These are phyloP conservation scores for Meloe dianella DNA, from an alignment of 2,888 invertebrate species.

Conservation along the genomic window DNA sequence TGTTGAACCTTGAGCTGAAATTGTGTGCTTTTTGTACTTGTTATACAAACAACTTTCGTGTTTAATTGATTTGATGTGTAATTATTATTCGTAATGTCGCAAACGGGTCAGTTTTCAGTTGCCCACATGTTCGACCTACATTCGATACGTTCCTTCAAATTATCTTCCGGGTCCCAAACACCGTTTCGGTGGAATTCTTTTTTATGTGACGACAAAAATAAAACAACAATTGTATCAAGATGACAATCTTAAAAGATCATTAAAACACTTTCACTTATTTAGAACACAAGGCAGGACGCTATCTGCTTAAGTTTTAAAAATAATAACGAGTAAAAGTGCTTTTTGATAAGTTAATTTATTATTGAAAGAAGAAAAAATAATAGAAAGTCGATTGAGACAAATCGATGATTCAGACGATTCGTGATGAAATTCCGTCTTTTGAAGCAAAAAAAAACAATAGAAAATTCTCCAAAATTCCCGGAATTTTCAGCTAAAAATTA, in stretches of 20 bases:
- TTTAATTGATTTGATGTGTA: too few relatives aligned
- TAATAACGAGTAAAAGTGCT: not conserved
- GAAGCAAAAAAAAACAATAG: not conserved
- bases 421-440: not conserved
- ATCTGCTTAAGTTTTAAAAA: not conserved
- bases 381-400: not conserved
- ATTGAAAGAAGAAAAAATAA: not conserved
- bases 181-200: not conserved
- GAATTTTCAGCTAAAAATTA: not conserved
- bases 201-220: not conserved
- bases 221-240: slow-evolving; percentile 6
- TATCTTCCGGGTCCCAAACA: not conserved
- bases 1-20: not conserved
- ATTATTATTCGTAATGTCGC: not conserved
- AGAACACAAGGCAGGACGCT: not conserved
- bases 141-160: not conserved
- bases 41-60: not conserved
- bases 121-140: not conserved
- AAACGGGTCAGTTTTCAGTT: not conserved
- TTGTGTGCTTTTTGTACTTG: not conserved
- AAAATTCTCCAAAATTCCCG: not conserved
- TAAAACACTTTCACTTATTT: slow-evolving; percentile 5
- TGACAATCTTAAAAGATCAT: not conserved
- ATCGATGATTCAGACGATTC: not conserved
- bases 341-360: not conserved